These are phyloP conservation scores for Platycercus adscitus DNA, from an alignment of 2,113 vertebrate genomes.

Conservation along the genomic window DNA sequence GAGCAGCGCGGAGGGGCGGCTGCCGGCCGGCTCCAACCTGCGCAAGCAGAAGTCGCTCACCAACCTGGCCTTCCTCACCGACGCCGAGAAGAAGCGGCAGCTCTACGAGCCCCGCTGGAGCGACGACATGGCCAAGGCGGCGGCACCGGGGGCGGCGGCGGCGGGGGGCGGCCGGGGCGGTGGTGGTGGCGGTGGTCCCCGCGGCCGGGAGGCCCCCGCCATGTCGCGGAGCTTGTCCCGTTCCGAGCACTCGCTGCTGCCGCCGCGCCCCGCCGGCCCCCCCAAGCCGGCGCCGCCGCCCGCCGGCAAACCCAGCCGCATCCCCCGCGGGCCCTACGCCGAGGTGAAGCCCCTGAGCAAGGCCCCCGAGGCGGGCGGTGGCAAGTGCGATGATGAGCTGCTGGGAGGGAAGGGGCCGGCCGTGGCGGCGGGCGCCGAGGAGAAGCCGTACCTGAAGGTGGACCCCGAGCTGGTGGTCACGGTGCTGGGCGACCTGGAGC, in stretches of 20 bases:
- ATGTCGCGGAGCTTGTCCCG: conserved; percentile 87
- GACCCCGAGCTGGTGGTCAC: conserved; percentile 97
- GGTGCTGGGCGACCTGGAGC: conserved; percentile 94
- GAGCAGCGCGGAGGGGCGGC: conserved; percentile 80
- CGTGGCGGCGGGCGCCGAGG: conserved; percentile 74
- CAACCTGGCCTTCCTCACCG: conserved; percentile 91
- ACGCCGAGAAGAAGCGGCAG: conserved; percentile 93
- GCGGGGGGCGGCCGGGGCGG: conserved; percentile 76
- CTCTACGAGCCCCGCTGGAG: conserved; percentile 89
- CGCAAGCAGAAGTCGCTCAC: conserved; percentile 92
- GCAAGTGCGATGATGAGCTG: conserved; percentile 82
- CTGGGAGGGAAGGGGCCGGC: conserved; percentile 81
- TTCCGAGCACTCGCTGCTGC: conserved; percentile 89
- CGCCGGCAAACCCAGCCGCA: conserved; percentile 87
- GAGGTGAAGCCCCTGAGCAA: conserved; percentile 96
- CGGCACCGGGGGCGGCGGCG: conserved; percentile 77
- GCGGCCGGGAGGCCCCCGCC: conserved; percentile 72
- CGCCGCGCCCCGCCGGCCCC: conserved; percentile 50
- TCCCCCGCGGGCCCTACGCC: conserved; percentile 91
- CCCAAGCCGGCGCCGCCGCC: conserved; percentile 77
- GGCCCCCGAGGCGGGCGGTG: conserved; percentile 77
- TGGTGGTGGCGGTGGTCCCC: conserved; percentile 73
- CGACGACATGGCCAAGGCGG: conserved; percentile 83
- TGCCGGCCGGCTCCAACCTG: conserved; percentile 77
- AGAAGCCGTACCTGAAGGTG: conserved; percentile 93